Evolutionary conservation across 2,888 invertebrate genomes (phyloP).

Genomic region (Doris montereyensis): DNA sequence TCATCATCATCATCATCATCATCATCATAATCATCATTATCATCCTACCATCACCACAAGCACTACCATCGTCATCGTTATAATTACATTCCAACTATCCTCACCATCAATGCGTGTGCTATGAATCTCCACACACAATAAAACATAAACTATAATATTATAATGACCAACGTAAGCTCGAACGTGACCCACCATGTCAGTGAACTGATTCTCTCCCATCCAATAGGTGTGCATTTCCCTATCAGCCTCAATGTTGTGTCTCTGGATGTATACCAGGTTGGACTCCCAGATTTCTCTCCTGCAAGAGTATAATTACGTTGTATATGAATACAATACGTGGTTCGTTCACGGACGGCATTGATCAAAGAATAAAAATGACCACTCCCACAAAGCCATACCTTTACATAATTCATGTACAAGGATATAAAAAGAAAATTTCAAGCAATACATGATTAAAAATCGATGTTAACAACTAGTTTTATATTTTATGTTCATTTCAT

Average conservation of each 20-base stretch:
- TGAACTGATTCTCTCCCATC: slow-evolving; percentile 62
- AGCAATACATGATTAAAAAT: too few species aligned
- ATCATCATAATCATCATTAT: neutral
- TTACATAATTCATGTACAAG: too few species aligned
- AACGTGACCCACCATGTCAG: slow-evolving; percentile 76
- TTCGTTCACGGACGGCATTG: neutral
- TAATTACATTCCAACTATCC: neutral
- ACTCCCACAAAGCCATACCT: too few species aligned
- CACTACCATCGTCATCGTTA: neutral
- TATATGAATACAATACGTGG: neutral
- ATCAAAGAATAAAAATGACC: too few species aligned
- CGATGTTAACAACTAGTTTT: too few species aligned
- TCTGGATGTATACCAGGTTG: slow-evolving; percentile 52
- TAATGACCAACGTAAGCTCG: neutral
- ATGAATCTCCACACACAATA: too few species aligned
- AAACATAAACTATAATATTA: too few species aligned
- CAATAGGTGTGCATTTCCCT: slow-evolving; percentile 55
- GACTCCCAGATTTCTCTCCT: slow-evolving; percentile 59
- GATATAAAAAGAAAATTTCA: too few species aligned
- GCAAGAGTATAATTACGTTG: slow-evolving; percentile 11
- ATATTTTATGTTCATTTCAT: too few species aligned
- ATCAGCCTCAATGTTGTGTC: slow-evolving; percentile 59
- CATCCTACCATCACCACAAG: neutral
- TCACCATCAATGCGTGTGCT: too few species aligned
- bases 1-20: neutral